phyloP scores from a whole-genome alignment of 2,888 invertebrate genomes.

The Glaucopsyche alexis region DNA sequence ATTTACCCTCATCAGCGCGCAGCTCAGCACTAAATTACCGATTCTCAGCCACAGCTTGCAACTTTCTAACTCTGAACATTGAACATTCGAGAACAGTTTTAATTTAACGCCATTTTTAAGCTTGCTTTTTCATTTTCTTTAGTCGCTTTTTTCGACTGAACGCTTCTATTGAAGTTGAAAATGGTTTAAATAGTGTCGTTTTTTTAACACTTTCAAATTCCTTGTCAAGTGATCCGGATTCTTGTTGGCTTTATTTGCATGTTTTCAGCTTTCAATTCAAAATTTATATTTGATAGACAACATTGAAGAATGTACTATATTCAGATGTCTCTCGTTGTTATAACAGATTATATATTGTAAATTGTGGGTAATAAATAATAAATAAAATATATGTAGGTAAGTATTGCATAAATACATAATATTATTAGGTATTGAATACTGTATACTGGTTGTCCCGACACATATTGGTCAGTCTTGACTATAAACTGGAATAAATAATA shows the following conservation, averaged over 20 bases:
- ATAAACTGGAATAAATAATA: too few species aligned
- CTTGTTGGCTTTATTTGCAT: not conserved
- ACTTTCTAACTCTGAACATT: not conserved
- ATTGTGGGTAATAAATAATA: too few species aligned
- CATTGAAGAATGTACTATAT: not conserved
- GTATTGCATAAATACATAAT: too few species aligned
- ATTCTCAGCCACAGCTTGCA: constrained; percentile 16
- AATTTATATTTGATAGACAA: not conserved
- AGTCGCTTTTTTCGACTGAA: not conserved
- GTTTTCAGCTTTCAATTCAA: not conserved
- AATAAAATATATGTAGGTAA: too few species aligned
- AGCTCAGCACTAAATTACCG: constrained; percentile 10
- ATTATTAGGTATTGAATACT: too few species aligned
- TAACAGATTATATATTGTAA: too few species aligned
- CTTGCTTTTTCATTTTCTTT: constrained; percentile 1
- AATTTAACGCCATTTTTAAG: constrained; percentile 19
- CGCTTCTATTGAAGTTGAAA: not conserved
- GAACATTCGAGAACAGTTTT: constrained; percentile 22
- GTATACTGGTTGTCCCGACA: too few species aligned
- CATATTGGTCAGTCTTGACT: too few species aligned
- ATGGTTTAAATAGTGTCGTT: not conserved
- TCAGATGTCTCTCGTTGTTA: too few species aligned
- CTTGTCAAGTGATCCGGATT: not conserved
- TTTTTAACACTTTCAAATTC: not conserved
- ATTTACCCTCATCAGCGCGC: constrained; percentile 22